A percentile compares a stretch with the other conserved stretches of the same genome.
phyloP scores from a whole-genome alignment of 2,797 vertebrate species.

The Falco columbarius region DNA sequence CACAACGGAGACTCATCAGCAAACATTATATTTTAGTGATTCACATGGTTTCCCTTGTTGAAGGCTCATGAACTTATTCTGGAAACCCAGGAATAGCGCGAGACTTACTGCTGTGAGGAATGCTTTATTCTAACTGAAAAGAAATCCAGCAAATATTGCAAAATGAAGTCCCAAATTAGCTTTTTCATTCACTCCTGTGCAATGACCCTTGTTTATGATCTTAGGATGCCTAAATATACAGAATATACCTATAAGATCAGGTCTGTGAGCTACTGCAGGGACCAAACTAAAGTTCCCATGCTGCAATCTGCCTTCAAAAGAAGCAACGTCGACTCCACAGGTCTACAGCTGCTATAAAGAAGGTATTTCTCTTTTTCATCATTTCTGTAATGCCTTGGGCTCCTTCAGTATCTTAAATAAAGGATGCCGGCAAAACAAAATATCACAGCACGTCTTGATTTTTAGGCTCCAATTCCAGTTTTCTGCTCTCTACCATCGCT shows the following conservation, averaged over 20 bases:
- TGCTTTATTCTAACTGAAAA: background rate
- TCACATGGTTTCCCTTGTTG: background rate
- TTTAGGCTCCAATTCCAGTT: background rate
- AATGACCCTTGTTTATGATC: background rate
- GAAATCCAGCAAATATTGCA: background rate
- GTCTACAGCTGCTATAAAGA: background rate
- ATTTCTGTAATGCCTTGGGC: background rate
- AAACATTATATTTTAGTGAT: background rate
- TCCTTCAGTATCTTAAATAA: background rate
- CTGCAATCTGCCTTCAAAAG: background rate
- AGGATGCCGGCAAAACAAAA: background rate
- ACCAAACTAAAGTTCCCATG: background rate
- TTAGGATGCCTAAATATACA: background rate
- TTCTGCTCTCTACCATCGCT: background rate
- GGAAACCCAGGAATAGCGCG: background rate
- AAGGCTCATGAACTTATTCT: background rate
- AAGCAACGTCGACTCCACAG: background rate
- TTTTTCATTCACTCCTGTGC: background rate
- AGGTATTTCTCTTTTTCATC: background rate
- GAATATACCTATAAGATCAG: background rate
- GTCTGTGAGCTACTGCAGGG: background rate
- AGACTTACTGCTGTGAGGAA: background rate
- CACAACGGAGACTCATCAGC: background rate
- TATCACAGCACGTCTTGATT: rapidly evolving
- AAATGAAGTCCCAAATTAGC: background rate